Base-by-base conservation (phyloP, 2,888 invertebrate species). In the Athalia rosae region DNA sequence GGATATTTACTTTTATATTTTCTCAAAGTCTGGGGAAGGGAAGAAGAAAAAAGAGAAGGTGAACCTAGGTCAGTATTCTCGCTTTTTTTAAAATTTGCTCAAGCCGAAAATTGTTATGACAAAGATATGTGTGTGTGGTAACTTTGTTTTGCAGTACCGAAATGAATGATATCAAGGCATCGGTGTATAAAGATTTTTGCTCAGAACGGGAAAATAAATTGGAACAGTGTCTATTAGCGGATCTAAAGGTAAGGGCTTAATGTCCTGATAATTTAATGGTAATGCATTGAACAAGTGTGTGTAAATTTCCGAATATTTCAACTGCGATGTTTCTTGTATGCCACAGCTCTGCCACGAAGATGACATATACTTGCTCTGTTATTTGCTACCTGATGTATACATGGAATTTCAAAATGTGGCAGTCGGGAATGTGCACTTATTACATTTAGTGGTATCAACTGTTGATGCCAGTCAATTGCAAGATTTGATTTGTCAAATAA, bases 321-420 rank as follows among this genome's bases (percentile, higher is more conserved):
- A 28, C 28, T 28, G 2, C 28, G 28, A 56, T 69, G n/a, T 13
- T 28, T 11, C 28, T 41, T 79, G 58, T 76, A 77, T 81, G 69
- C 87, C 90, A 45, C 86, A 93, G 92, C 92, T 95, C 80, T 96
- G 98, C 88, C 97, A 98, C 89, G 95, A 97, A 89, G 95, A 95
- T 88, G 98, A 98, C 91, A 94, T 96, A 71, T 93, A 95, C 86
- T 93, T 98, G 89, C 94, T 98, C 90, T 95, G 97, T 87, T 98
- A 96, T 94, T 92, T 99, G 84, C 93, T 99, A 88, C 98, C 98
- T 71, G 98, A 98, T 89, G 93, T 98, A 79, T 99, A 97, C 90
- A 94, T 95, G 87, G 97, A 96, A 90, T 98, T 97, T 90, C 95
- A 96, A 87, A 94, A 95, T 83, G 94, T 95, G 86, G 95, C 96